Conservation (phyloP, 1,140 invertebrate genomes). For the Probaryconus sp. region DNA sequence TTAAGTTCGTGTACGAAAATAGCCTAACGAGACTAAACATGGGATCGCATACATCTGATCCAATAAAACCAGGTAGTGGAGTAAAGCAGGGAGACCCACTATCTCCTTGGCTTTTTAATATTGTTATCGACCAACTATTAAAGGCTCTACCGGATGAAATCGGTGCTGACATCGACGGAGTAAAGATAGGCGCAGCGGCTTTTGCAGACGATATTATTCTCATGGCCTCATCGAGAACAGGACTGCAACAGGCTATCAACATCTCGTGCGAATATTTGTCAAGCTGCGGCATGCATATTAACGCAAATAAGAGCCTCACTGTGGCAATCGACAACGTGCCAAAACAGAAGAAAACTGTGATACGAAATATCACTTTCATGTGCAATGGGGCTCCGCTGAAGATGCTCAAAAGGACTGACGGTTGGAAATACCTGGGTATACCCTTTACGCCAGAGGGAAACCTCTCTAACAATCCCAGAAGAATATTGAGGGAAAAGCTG, state of each 20-base stretch:
- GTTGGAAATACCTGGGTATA: conserved; percentile 67
- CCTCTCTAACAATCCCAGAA: neutral
- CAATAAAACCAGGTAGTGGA: conserved; percentile 8
- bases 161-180: conserved; percentile 28
- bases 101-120: conserved; percentile 59
- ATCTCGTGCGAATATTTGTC: neutral
- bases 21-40: too few relatives aligned
- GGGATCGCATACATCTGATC: too few relatives aligned
- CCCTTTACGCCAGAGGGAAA: conserved; percentile 59
- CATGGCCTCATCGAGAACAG: conserved; percentile 55
- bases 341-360: conserved; percentile 39
- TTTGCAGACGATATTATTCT: conserved; percentile 74
- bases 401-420: conserved; percentile 47
- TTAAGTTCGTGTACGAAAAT: too few relatives aligned
- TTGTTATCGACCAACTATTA: conserved; percentile 59
- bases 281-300: conserved; percentile 57
- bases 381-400: neutral
- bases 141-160: conserved; percentile 49
- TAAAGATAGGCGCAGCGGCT: conserved; percentile 58
- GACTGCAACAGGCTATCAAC: conserved; percentile 19
- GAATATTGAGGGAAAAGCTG: conserved; percentile 13
- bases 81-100: conserved; percentile 66
- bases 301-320: conserved; percentile 61
- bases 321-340: conserved; percentile 58
- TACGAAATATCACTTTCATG: neutral